phyloP scores from a whole-genome alignment of 2,797 vertebrate genomes.

The Leptoclinus maculatus region DNA sequence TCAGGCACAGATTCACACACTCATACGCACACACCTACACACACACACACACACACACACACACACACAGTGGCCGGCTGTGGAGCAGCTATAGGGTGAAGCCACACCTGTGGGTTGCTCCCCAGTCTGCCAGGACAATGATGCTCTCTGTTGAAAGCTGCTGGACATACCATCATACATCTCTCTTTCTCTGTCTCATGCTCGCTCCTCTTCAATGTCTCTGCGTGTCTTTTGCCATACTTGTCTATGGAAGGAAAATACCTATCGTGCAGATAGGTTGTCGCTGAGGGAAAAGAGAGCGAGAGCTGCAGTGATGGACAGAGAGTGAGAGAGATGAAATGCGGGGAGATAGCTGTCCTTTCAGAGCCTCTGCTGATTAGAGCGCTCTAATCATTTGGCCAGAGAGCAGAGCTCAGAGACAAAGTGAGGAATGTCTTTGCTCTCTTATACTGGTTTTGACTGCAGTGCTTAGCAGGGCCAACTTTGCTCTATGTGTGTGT shows the following conservation, averaged over 20 bases:
- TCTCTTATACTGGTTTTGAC: slow-evolving; percentile 71
- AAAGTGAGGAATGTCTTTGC: slow-evolving; percentile 79
- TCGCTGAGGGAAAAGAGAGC: slow-evolving; percentile 67
- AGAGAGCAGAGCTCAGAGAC: slow-evolving; percentile 75
- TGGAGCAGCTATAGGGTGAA: slow-evolving; percentile 61
- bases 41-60: slow-evolving; percentile 26
- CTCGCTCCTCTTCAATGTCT: slow-evolving; percentile 58
- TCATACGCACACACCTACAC: slow-evolving; percentile 22
- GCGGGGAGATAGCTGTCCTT: slow-evolving; percentile 77
- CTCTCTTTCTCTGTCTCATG: slow-evolving; percentile 53
- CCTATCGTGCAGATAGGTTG: slow-evolving; percentile 68
- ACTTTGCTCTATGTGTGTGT: slow-evolving; percentile 37
- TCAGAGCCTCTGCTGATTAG: slow-evolving; percentile 81
- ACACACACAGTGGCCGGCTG: slow-evolving; percentile 46
- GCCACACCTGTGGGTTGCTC: slow-evolving; percentile 75
- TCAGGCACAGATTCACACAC: slow-evolving; percentile 1
- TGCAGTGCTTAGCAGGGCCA: slow-evolving; percentile 62
- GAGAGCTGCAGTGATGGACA: slow-evolving; percentile 61
- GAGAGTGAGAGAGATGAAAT: slow-evolving; percentile 76
- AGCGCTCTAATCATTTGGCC: slow-evolving; percentile 80
- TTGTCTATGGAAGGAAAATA: slow-evolving; percentile 72
- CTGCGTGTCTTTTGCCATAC: slow-evolving; percentile 44
- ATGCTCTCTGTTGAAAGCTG: slow-evolving; percentile 78
- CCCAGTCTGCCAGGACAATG: slow-evolving; percentile 74
- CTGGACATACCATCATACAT: slow-evolving; percentile 69